Base-by-base conservation (phyloP, 2,797 vertebrate genomes). In the Catharus ustulatus region DNA sequence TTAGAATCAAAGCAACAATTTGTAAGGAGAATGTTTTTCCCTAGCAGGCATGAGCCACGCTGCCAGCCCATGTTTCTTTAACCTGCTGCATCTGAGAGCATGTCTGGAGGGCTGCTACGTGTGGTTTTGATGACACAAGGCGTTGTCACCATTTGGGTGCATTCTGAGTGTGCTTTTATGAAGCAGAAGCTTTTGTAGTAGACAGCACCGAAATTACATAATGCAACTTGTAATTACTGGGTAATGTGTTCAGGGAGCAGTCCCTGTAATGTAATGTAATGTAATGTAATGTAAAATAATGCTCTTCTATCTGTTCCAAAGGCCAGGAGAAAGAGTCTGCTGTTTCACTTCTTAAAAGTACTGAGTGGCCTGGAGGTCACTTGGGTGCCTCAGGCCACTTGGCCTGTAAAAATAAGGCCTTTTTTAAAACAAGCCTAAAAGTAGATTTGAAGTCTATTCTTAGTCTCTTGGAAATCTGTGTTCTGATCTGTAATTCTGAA, bases 1-100 rank as follows among this genome's bases (percentile, higher is more conserved):
- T 91, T 94, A 68, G 82, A 89, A 66, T 82, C 80, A 43, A 84
- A 59, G 42, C 4, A 83, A 63, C 68, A 83, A 27, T 84, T 91
- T 71, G 29, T 49, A 73, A n/a, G 32, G 57, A 43, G 46, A 67
- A 88, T n/a, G 21, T 40, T 77, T 79, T 69, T 24, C 32, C 61
- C 11, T 4, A 34, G 2, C 12, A 79, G 74, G 43, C 46, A 8
- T 4, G 36, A 84, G 32, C 67, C 61, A 17, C 6, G 0, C 17
- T 72, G 77, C 42, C 42, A 46, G 72, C 45, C 38, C 24, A 9
- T 84, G 51, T 85, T 93, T 71, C 64, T 84, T 67, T 89, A 80
- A 84, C 78, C n/a, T 81, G 7, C 46, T n/a, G 2, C 61, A 48
- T 55, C 40, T 84, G 83, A 38, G 67, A 48, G 40, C 1, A 0